Evolutionary conservation across 2,888 invertebrate species (phyloP).

Genomic region (Xestia ashworthii): DNA sequence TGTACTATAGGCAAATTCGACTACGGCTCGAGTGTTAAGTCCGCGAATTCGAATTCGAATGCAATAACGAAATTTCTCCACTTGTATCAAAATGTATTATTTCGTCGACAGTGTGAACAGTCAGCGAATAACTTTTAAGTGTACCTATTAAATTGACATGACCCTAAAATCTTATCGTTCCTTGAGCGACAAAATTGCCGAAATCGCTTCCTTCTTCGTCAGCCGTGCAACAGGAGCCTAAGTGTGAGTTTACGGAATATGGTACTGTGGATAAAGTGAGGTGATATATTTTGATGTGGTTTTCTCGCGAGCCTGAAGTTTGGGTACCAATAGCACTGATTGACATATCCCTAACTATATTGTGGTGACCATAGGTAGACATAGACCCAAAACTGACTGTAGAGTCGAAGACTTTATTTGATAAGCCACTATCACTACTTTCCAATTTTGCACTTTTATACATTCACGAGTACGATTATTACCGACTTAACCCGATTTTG

Average conservation of each 20-base stretch:
- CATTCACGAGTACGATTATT: no score
- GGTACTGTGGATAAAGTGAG: background rate
- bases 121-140: no score
- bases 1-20: no score
- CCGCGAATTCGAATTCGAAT: no score
- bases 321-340: background rate
- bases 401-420: no score
- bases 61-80: no score
- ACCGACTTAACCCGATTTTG: no score
- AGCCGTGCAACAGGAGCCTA: background rate
- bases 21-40: no score
- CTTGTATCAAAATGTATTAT: no score
- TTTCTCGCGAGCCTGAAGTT: background rate
- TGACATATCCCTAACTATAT: background rate
- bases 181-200: background rate
- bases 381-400: background rate
- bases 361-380: background rate
- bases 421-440: no score
- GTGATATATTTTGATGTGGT: slow-evolving; percentile 10
- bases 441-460: no score
- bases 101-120: no score
- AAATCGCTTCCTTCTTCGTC: background rate
- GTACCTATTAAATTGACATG: background rate
- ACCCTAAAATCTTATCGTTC: background rate
- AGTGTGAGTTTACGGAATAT: background rate